A percentile compares a stretch with the other conserved stretches of the same genome.
These are phyloP conservation scores for Hippocampus zosterae DNA, from an alignment of 2,113 vertebrate genomes.

Conservation along the genomic window DNA sequence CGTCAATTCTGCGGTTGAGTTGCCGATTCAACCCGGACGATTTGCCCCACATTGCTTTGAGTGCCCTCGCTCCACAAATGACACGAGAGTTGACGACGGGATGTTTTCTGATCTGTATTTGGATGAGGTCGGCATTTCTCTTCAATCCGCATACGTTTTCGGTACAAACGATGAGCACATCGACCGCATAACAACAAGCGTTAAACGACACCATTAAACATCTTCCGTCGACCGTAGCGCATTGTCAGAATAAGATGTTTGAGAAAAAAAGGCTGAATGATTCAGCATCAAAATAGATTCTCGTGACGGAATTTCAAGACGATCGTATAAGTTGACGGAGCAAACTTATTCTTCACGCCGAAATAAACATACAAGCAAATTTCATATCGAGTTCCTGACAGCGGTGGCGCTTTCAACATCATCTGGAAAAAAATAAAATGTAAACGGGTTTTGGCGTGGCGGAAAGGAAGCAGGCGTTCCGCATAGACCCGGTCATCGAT, in stretches of 20 bases:
- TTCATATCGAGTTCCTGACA: conserved; percentile 20
- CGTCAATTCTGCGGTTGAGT: conserved; percentile 2
- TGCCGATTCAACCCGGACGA: neutral
- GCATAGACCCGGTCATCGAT: neutral
- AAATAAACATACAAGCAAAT: conserved; percentile 19
- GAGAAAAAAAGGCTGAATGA: conserved; percentile 13
- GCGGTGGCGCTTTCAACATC: conserved; percentile 6
- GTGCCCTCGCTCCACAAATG: neutral
- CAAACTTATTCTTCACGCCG: conserved; percentile 9
- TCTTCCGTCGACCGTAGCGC: neutral
- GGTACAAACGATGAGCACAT: conserved; percentile 36
- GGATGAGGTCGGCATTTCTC: conserved; percentile 37
- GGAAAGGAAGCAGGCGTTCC: neutral
- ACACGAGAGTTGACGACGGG: neutral
- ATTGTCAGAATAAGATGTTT: neutral
- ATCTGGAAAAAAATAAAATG: neutral
- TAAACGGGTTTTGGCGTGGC: neutral
- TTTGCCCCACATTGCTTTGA: neutral
- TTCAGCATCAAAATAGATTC: conserved; percentile 22
- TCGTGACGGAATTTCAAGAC: conserved; percentile 25
- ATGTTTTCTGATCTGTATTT: conserved; percentile 26
- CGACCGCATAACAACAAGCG: conserved; percentile 32
- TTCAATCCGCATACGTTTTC: conserved; percentile 32
- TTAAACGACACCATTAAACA: neutral
- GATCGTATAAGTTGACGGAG: conserved; percentile 3